Percentiles rank a stretch among this genome's conserved stretches.
These are phyloP conservation scores for Sinhomidia bicolor DNA, from an alignment of 2,888 invertebrate genomes.

Conservation along the genomic window DNA sequence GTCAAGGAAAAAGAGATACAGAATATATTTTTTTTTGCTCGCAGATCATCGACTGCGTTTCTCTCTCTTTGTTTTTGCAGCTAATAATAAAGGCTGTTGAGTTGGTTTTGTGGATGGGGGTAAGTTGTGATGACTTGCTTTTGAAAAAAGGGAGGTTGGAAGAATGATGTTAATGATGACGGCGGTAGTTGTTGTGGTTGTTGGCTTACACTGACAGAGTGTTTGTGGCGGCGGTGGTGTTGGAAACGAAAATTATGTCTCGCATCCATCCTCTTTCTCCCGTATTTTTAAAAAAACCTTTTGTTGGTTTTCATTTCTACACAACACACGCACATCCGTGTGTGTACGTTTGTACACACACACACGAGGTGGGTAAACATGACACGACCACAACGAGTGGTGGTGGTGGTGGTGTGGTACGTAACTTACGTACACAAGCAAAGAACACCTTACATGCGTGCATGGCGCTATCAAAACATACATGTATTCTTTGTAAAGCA, in stretches of 20 bases:
- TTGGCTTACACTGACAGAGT: background rate
- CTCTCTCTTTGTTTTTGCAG: background rate
- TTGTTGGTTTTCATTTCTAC: background rate
- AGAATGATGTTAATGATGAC: background rate
- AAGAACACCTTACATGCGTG: slow-evolving; percentile 12
- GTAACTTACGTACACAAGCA: background rate
- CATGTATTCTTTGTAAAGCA: background rate
- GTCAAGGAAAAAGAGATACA: slow-evolving; percentile 5
- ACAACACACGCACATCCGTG: background rate
- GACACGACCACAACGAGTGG: background rate
- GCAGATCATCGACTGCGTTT: background rate
- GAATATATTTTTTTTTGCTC: background rate
- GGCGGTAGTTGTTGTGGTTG: background rate
- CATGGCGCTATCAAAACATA: background rate
- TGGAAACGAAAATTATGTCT: slow-evolving; percentile 9
- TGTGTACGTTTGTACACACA: background rate
- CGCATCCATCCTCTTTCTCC: background rate
- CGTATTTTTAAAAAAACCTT: background rate
- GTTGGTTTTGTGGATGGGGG: background rate
- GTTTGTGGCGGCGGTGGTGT: background rate
- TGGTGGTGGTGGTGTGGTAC: too few relatives aligned
- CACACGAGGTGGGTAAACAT: background rate
- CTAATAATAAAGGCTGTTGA: slow-evolving; percentile 31
- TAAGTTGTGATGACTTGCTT: background rate
- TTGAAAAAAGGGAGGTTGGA: background rate